Percentiles rank a stretch among this genome's conserved stretches.
phyloP scores from a whole-genome alignment of 2,888 invertebrate genomes.

The Heteropelma amictum region DNA sequence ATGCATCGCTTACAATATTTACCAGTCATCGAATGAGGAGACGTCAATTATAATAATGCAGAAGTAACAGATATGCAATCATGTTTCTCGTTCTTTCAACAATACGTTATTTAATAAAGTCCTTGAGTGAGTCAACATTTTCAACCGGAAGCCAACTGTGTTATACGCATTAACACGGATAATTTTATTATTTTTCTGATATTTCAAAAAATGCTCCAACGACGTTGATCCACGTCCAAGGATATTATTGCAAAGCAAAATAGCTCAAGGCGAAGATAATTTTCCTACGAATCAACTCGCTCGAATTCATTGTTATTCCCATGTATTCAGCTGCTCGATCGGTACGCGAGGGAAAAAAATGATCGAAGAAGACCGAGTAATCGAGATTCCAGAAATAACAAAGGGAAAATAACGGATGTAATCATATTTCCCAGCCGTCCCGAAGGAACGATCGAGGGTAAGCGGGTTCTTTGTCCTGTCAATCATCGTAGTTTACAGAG shows the following conservation, averaged over 20 bases:
- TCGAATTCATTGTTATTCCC: background rate
- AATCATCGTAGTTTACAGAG: constrained; percentile 61
- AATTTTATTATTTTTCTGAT: background rate
- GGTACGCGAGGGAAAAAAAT: background rate
- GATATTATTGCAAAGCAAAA: too few species aligned
- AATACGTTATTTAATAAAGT: background rate
- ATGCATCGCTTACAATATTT: constrained; percentile 1
- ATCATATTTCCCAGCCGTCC: constrained; percentile 40
- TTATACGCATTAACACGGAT: too few species aligned
- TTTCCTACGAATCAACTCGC: too few species aligned
- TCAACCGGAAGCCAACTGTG: too few species aligned
- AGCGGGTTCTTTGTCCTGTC: constrained; percentile 54
- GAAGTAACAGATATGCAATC: background rate
- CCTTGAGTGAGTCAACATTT: background rate
- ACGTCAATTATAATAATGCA: constrained; percentile 1
- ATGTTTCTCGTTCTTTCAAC: background rate
- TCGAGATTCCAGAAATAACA: constrained; percentile 41
- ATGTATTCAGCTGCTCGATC: background rate
- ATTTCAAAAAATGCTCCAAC: background rate
- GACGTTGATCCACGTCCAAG: too few species aligned
- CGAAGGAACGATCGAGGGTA: constrained; percentile 50
- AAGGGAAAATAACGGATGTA: constrained; percentile 39
- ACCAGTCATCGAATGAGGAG: background rate
- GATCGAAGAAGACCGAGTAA: constrained; percentile 8
- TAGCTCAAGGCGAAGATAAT: too few species aligned